phyloP scores from a whole-genome alignment of 2,888 invertebrate genomes.

The Luperina testacea region DNA sequence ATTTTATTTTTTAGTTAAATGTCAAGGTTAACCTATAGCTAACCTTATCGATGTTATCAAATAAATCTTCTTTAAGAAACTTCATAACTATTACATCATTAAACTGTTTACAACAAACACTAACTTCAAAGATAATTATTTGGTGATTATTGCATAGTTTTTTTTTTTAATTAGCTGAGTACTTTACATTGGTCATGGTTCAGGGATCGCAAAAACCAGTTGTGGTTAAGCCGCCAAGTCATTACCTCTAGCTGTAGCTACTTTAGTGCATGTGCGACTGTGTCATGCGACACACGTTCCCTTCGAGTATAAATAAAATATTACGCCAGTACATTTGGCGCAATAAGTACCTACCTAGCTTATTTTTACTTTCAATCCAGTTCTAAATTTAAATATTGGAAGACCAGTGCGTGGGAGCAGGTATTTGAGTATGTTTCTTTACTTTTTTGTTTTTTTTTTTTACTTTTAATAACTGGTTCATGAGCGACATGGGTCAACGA shows the following conservation, averaged over 20 bases:
- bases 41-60: slow-evolving; percentile 48
- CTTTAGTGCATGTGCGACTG: slow-evolving; percentile 50
- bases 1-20: slow-evolving; percentile 5
- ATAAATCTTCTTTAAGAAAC: slow-evolving; percentile 1
- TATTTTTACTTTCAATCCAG: not conserved
- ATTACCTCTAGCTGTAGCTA: not conserved
- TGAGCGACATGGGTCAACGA: not conserved
- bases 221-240: slow-evolving; percentile 13
- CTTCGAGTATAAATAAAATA: slow-evolving; percentile 3
- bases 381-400: slow-evolving; percentile 38
- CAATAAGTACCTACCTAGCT: slow-evolving; percentile 2
- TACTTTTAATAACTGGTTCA: slow-evolving; percentile 28
- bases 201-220: slow-evolving; percentile 36
- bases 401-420: slow-evolving; percentile 18
- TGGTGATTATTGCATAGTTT: slow-evolving; percentile 10
- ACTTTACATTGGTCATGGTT: slow-evolving; percentile 35
- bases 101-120: slow-evolving; percentile 1
- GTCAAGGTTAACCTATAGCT: slow-evolving; percentile 53
- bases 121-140: slow-evolving; percentile 4
- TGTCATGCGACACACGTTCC: slow-evolving; percentile 42
- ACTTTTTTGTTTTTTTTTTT: not conserved
- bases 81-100: slow-evolving; percentile 26
- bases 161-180: slow-evolving; percentile 13
- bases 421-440: slow-evolving; percentile 34
- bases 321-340: slow-evolving; percentile 22